Evolutionary conservation across 2,888 invertebrate species (phyloP).

Genomic region (Melieria picta): DNA sequence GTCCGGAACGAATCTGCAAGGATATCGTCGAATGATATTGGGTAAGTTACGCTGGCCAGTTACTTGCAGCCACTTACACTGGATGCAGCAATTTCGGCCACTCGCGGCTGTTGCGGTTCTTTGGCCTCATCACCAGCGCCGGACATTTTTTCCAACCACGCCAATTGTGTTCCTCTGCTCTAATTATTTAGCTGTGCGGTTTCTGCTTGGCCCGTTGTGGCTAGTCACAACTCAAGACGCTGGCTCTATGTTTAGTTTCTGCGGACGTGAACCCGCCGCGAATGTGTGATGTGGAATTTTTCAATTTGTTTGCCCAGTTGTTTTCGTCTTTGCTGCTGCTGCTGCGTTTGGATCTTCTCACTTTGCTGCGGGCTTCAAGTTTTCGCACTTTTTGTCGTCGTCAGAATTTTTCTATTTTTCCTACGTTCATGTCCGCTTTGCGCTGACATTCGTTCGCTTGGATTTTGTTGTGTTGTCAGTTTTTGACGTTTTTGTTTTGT

Average conservation of each 20-base stretch:
- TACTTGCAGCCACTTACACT: constrained; percentile 55
- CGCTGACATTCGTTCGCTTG: constrained; percentile 28
- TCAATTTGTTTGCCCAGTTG: constrained; percentile 42
- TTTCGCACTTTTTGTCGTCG: constrained; percentile 22
- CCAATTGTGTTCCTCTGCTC: constrained; percentile 48
- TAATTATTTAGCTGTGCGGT: not conserved
- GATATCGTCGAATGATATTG: not conserved
- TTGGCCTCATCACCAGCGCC: constrained; percentile 53
- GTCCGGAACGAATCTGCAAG: constrained; percentile 71
- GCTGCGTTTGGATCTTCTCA: constrained; percentile 2
- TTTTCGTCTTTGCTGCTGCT: constrained; percentile 34
- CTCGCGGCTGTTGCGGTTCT: constrained; percentile 55
- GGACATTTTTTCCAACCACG: constrained; percentile 49
- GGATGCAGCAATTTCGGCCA: constrained; percentile 64
- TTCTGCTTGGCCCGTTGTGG: not conserved
- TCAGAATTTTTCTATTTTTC: constrained; percentile 30
- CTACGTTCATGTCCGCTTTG: constrained; percentile 9
- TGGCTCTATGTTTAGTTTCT: constrained; percentile 7
- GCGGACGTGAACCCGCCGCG: constrained; percentile 3
- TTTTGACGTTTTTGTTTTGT: constrained; percentile 44
- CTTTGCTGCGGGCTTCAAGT: constrained; percentile 10
- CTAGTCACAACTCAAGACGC: not conserved
- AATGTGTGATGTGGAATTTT: constrained; percentile 14
- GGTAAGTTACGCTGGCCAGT: not conserved
- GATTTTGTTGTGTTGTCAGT: constrained; percentile 50